These are phyloP conservation scores for Chaetodon auriga DNA, from an alignment of 2,113 vertebrate genomes.

Conservation along the genomic window DNA sequence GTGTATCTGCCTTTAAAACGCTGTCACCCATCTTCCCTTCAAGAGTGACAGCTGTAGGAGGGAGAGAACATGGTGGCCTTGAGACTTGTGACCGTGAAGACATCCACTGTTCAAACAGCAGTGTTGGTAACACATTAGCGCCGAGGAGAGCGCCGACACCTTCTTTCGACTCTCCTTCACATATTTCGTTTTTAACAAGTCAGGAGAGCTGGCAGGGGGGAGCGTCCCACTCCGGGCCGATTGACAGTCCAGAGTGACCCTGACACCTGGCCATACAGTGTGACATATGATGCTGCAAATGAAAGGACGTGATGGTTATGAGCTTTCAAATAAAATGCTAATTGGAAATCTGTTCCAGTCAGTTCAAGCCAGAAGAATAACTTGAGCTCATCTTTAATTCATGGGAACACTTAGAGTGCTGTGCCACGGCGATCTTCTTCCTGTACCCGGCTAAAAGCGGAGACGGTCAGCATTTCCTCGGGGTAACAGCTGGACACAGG, in stretches of 20 bases:
- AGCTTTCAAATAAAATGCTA: constrained; percentile 76
- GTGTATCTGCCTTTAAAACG: neutral
- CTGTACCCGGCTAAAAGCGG: constrained; percentile 43
- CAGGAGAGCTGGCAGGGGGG: neutral
- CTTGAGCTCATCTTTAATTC: constrained; percentile 81
- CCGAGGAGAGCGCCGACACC: neutral
- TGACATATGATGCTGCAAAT: constrained; percentile 48
- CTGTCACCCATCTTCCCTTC: neutral
- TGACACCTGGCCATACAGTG: constrained; percentile 34
- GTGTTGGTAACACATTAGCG: neutral
- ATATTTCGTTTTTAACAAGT: constrained; percentile 6
- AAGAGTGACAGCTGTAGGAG: neutral
- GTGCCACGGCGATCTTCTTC: constrained; percentile 55
- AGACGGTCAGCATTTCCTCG: constrained; percentile 56
- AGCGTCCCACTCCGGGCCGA: neutral
- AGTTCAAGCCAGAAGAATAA: constrained; percentile 67
- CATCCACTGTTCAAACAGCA: neutral
- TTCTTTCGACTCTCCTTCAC: neutral
- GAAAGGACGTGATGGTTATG: constrained; percentile 44
- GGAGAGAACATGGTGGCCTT: constrained; percentile 1
- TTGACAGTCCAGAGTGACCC: neutral
- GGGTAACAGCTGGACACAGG: constrained; percentile 63
- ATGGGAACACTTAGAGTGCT: constrained; percentile 63
- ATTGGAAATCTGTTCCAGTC: constrained; percentile 76
- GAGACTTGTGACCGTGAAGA: neutral